Conservation (phyloP, 1,140 invertebrate genomes). For the Brevipalpus yothersi region DNA sequence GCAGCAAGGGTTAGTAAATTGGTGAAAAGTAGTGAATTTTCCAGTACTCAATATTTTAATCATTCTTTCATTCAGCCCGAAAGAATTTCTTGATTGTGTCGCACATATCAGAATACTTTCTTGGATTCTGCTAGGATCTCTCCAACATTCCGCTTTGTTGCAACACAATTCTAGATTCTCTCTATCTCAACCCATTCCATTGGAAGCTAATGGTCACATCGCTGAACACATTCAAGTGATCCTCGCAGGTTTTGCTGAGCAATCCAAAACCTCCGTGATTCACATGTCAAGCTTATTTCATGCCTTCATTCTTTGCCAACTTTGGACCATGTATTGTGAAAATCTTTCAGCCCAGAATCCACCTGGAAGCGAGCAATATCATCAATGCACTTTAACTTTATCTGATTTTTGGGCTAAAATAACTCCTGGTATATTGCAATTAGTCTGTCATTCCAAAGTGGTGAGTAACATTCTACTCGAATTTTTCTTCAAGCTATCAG, state of each 20-base stretch:
- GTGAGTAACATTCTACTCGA: conserved; percentile 25
- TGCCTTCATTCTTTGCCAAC: conserved; percentile 39
- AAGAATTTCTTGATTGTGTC: conserved; percentile 86
- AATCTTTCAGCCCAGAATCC: conserved; percentile 37
- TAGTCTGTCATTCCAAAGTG: conserved; percentile 75
- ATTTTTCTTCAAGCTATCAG: background rate
- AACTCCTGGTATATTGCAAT: conserved; percentile 74
- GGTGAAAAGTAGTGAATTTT: background rate
- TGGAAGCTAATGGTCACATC: conserved; percentile 82
- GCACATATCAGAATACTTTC: conserved; percentile 76
- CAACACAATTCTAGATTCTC: conserved; percentile 7
- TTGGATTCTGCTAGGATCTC: conserved; percentile 79
- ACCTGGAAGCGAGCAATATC: conserved; percentile 25
- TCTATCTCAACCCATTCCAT: conserved; percentile 57
- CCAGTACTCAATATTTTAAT: background rate
- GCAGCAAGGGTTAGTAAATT: conserved; percentile 44
- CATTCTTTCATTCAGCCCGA: conserved; percentile 32
- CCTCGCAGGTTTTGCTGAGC: conserved; percentile 84
- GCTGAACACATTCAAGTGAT: conserved; percentile 85
- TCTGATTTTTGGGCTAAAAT: conserved; percentile 95
- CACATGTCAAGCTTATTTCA: conserved; percentile 66
- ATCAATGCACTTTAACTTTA: conserved; percentile 30
- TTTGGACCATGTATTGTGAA: conserved; percentile 97
- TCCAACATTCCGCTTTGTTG: conserved; percentile 55
- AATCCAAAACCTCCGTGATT: conserved; percentile 59